Conservation (phyloP, 2,113 vertebrate genomes). For the Perca schrenkii region DNA sequence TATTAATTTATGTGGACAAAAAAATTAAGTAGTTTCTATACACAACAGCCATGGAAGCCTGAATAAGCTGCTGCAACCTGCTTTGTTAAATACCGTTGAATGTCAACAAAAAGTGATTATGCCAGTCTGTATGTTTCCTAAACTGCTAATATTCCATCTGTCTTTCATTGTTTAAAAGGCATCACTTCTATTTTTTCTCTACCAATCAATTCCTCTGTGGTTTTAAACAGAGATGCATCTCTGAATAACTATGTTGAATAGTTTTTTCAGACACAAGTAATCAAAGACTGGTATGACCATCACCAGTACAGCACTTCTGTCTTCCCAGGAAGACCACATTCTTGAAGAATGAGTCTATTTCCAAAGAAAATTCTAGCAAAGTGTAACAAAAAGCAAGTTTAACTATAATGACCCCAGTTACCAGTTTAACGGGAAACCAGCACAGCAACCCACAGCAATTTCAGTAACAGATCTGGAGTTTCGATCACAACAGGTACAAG, state of each 20-base stretch:
- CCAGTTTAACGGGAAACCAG: not conserved
- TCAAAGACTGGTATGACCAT: not conserved
- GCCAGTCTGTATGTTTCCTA: not conserved
- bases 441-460: not conserved
- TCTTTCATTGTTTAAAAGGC: not conserved
- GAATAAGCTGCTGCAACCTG: not conserved
- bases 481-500: not conserved
- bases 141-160: not conserved
- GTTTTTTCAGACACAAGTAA: not conserved
- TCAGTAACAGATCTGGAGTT: not conserved
- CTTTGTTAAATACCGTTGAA: not conserved
- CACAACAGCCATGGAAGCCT: too few relatives aligned
- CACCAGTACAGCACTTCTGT: not conserved
- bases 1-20: not conserved
- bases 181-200: not conserved
- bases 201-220: too few relatives aligned
- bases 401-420: not conserved
- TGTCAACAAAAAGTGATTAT: not conserved
- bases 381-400: not conserved
- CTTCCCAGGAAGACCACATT: not conserved
- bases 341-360: not conserved
- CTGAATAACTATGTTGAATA: not conserved
- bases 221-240: not conserved
- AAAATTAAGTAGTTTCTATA: not conserved
- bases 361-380: not conserved